Evolutionary conservation across 2,113 vertebrate genomes (phyloP), one percentile per base, ranked within the genome.

Genomic region (Hirundichthys speculiger): DNA sequence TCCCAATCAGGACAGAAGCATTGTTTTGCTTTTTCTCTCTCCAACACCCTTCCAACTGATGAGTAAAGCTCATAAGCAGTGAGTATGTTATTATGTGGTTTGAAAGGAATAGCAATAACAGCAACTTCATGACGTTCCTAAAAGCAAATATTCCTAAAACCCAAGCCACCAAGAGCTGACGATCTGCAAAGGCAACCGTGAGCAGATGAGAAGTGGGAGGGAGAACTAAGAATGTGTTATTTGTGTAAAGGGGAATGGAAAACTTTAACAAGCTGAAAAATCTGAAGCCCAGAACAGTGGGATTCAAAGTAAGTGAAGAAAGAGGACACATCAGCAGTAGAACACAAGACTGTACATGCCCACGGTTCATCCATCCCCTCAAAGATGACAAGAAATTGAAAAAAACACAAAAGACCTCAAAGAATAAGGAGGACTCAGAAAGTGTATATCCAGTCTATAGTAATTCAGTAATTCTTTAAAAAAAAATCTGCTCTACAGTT

Each of bases 361-460:
- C 24, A 62, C 49, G 57, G 20, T 20, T 51, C 58, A 49, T 13
- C 69, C 77, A 75, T 76, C 71, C 80, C 77, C 69, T 71, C 18
- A 27, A 49, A 40, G 5, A n/a, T 13, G 10, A 40, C 48, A 48
- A 34, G 12, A 38, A 1, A 34, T 5, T 4, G 6, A 20, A 18
- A 1, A 42, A 52, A 20, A 10, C 5, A 43, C 5, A 3, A 18
- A 38, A 4, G 25, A 49, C 12, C 9, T 58, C 11, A 45, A 43
- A 1, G 27, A 3, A 18, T 22, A 22, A 14, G 21, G 14, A 24
- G 2, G 8, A 15, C 11, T n/a, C n/a, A 34, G n/a, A 45, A 15
- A 21, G n/a, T 13, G 22, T 41, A 50, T 19, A 45, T 20, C 25
- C 15, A 51, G 10, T 7, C 2, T 16, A 41, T 14, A 11, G 5